These are phyloP conservation scores for Eretmocerus hayati DNA, from an alignment of 2,888 invertebrate genomes.

Conservation along the genomic window DNA sequence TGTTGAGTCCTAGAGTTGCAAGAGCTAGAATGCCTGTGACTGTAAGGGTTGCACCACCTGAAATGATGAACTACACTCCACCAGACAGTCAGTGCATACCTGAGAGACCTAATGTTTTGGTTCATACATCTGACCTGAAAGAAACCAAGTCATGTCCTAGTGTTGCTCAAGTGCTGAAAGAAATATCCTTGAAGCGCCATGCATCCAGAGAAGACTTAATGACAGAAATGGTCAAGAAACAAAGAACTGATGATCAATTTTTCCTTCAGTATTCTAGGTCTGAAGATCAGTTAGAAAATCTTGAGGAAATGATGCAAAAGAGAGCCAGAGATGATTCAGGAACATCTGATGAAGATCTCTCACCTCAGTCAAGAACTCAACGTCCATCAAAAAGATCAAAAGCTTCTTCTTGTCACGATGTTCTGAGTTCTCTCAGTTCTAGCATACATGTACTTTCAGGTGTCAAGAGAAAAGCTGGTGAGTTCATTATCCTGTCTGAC, in stretches of 20 bases:
- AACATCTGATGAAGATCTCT: conserved; percentile 25
- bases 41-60: conserved; percentile 40
- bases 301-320: conserved; percentile 42
- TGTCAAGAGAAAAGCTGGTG: conserved; percentile 42
- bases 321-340: conserved; percentile 36
- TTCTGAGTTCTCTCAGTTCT: conserved; percentile 42
- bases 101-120: conserved; percentile 29
- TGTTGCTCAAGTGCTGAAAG: conserved; percentile 33
- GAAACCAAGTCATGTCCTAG: conserved; percentile 24
- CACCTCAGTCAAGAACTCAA: conserved; percentile 30
- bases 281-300: conserved; percentile 32
- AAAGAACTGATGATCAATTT: conserved; percentile 33
- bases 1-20: conserved; percentile 32
- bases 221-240: conserved; percentile 39
- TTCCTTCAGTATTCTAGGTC: too few species aligned
- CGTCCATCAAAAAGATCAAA: conserved; percentile 41
- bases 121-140: conserved; percentile 16
- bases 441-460: conserved; percentile 37
- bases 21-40: conserved; percentile 36
- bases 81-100: conserved; percentile 21
- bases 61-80: conserved; percentile 29
- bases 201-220: conserved; percentile 40
- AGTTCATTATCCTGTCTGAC: too few species aligned
- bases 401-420: conserved; percentile 42
- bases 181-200: conserved; percentile 41